Conservation (phyloP, 2,113 vertebrate species). For the Peromyscus leucopus region DNA sequence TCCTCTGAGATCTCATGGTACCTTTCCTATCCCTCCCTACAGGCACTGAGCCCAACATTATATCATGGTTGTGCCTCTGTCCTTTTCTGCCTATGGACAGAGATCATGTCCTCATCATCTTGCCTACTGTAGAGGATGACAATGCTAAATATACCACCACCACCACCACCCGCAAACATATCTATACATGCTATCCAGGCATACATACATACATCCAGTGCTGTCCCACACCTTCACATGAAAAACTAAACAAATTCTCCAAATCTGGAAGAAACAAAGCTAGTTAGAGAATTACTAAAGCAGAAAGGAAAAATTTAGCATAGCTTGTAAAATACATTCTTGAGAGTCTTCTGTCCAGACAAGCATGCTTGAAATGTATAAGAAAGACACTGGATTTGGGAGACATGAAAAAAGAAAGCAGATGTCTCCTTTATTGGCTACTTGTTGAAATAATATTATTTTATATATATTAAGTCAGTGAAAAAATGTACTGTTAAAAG, state of each 20-base stretch:
- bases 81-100: neutral
- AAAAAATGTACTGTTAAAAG: neutral
- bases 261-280: neutral
- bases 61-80: neutral
- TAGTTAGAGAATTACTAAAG: neutral
- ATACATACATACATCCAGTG: neutral
- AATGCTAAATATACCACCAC: neutral
- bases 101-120: neutral
- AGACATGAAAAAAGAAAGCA: neutral
- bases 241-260: neutral
- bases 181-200: neutral
- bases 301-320: neutral
- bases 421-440: neutral
- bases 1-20: neutral
- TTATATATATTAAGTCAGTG: neutral
- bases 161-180: neutral
- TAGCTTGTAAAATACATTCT: neutral
- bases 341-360: neutral
- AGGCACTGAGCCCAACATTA: fast-evolving
- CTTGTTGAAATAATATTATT: neutral
- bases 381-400: neutral
- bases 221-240: fast-evolving
- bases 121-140: neutral
- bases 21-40: neutral
- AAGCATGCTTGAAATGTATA: neutral